Conservation (phyloP, 2,888 invertebrate species). For the Drosophila limbata region DNA sequence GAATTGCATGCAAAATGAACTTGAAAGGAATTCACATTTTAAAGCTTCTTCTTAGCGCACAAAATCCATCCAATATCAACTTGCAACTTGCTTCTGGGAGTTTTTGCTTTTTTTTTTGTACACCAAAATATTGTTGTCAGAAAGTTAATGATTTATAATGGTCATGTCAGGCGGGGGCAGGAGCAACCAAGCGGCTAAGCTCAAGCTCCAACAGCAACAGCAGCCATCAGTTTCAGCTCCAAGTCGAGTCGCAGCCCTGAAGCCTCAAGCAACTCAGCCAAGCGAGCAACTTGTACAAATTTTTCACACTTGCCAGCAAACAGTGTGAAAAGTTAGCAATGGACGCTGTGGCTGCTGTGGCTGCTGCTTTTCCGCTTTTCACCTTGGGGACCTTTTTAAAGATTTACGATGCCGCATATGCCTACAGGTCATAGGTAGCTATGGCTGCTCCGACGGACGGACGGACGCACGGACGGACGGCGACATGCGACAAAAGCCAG, state of each 20-base stretch:
- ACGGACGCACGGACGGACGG: constrained; percentile 5
- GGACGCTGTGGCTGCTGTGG: constrained; percentile 32
- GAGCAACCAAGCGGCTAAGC: constrained; percentile 42
- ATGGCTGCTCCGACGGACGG: constrained; percentile 26
- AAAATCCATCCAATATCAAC: constrained; percentile 44
- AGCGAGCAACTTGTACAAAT: constrained; percentile 80
- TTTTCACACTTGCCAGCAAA: constrained; percentile 76
- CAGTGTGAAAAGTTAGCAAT: constrained; percentile 57
- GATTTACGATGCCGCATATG: constrained; percentile 84
- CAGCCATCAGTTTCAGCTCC: constrained; percentile 5
- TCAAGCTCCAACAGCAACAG: constrained; percentile 20
- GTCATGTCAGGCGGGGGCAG: constrained; percentile 54
- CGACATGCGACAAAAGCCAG: constrained; percentile 62
- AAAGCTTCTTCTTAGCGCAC: no score
- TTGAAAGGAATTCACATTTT: constrained; percentile 7
- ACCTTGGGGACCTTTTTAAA: constrained; percentile 83
- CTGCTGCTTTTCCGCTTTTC: constrained; percentile 29
- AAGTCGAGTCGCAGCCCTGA: constrained; percentile 39
- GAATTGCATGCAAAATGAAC: constrained; percentile 23
- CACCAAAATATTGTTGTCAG: constrained; percentile 76
- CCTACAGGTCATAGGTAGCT: constrained; percentile 81
- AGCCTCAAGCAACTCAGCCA: constrained; percentile 55
- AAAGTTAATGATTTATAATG: constrained; percentile 81
- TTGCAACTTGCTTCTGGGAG: constrained; percentile 50
- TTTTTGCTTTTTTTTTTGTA: constrained; percentile 28